These are phyloP conservation scores for Idaea dimidiata DNA, from an alignment of 2,888 invertebrate genomes.

Conservation along the genomic window DNA sequence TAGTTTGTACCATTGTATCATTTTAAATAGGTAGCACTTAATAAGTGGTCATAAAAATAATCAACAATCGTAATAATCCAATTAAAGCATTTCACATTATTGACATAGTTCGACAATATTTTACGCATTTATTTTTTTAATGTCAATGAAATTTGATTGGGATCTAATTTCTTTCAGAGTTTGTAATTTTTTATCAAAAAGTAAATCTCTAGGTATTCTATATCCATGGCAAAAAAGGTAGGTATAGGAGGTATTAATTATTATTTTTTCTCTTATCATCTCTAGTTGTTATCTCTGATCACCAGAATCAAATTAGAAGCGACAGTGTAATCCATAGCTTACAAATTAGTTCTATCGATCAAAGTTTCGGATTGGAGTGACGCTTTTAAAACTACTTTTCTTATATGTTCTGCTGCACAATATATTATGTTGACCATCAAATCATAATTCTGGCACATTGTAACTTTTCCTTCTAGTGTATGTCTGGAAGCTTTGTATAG, in stretches of 20 bases:
- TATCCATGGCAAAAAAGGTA: no score
- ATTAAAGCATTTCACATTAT: no score
- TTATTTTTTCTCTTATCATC: slow-evolving; percentile 57
- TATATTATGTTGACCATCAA: slow-evolving; percentile 53
- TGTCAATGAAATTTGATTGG: no score
- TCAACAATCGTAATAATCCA: no score
- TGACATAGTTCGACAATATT: no score
- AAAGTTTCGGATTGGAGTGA: slow-evolving; percentile 36
- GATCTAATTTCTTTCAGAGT: no score
- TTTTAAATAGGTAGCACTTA: not conserved
- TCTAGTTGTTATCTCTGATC: slow-evolving; percentile 56
- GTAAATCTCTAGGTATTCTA: no score
- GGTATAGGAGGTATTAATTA: no score
- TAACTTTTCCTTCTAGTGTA: slow-evolving; percentile 37
- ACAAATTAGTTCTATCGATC: slow-evolving; percentile 57
- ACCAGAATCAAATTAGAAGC: slow-evolving; percentile 60
- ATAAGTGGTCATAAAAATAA: no score
- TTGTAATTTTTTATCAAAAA: no score
- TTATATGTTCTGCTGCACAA: slow-evolving; percentile 64
- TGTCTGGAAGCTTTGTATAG: slow-evolving; percentile 62
- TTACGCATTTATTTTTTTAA: no score
- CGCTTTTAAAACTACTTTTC: slow-evolving; percentile 44
- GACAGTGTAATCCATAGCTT: slow-evolving; percentile 61
- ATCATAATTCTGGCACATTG: slow-evolving; percentile 45
- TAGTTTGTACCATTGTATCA: no score